These are phyloP conservation scores for Drosophila parthenogenetica DNA, from an alignment of 2,888 invertebrate species.

Conservation along the genomic window DNA sequence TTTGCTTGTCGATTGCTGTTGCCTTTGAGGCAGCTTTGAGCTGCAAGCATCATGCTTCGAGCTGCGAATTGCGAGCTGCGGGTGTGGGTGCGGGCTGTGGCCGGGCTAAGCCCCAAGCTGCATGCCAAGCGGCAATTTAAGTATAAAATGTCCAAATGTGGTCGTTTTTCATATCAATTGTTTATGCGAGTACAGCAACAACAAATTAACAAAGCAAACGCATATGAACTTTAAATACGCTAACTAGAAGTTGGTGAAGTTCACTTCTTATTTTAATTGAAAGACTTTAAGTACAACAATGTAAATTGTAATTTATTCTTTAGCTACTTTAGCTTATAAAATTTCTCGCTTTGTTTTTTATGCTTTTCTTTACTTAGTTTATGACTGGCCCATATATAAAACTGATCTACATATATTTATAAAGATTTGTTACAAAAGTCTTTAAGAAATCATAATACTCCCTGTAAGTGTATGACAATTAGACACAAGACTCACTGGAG, in stretches of 20 bases:
- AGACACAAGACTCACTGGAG: slow-evolving; percentile 54
- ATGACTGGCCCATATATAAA: no score
- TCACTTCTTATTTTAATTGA: no score
- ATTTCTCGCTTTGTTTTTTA: no score
- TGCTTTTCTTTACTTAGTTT: no score
- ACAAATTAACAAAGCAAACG: not conserved
- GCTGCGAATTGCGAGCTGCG: slow-evolving; percentile 21
- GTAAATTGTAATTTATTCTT: no score
- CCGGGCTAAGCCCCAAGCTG: slow-evolving; percentile 59
- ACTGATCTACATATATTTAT: no score
- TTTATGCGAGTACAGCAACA: slow-evolving; percentile 39
- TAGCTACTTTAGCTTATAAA: no score
- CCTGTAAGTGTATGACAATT: slow-evolving; percentile 53
- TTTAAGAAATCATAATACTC: not conserved
- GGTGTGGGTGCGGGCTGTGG: slow-evolving; percentile 36
- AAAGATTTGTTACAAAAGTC: no score
- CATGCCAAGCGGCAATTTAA: slow-evolving; percentile 76
- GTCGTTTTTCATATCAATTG: slow-evolving; percentile 73
- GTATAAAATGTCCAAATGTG: slow-evolving; percentile 80
- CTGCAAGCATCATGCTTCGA: slow-evolving; percentile 24
- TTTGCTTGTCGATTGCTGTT: slow-evolving; percentile 4
- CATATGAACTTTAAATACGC: not conserved
- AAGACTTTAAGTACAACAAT: no score
- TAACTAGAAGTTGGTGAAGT: no score
- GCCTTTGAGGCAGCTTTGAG: slow-evolving; percentile 21